Percentiles rank a stretch among this genome's conserved stretches.
Conservation (phyloP, 2,888 invertebrate genomes). For the Litoditis marina region DNA sequence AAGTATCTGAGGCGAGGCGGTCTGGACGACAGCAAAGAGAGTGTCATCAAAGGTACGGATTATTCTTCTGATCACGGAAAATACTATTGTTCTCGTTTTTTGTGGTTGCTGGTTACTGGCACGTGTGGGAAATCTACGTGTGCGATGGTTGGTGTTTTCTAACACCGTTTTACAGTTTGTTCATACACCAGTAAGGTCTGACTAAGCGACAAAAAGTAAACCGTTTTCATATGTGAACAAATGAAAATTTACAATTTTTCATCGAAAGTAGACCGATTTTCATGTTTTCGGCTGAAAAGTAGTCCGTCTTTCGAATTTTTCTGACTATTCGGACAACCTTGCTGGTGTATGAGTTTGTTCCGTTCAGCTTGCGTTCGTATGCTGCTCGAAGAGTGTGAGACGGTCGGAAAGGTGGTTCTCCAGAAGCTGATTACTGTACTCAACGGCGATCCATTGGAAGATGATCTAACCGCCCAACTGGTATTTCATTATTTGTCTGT, state of each 20-base stretch:
- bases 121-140: too few relatives aligned
- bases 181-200: too few relatives aligned
- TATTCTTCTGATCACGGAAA: not conserved
- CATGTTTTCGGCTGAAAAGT: too few relatives aligned
- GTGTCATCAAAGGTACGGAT: not conserved
- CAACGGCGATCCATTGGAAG: conserved; percentile 10
- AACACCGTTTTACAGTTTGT: too few relatives aligned
- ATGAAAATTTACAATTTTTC: too few relatives aligned
- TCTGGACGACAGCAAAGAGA: not conserved
- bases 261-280: too few relatives aligned
- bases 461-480: conserved; percentile 4
- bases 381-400: conserved; percentile 18
- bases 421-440: conserved; percentile 11
- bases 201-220: too few relatives aligned
- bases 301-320: too few relatives aligned
- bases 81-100: not conserved
- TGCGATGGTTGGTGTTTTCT: too few relatives aligned
- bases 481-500: not conserved
- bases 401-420: conserved; percentile 20
- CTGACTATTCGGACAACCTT: too few relatives aligned
- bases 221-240: too few relatives aligned
- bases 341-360: too few relatives aligned
- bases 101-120: not conserved
- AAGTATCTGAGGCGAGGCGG: conserved; percentile 5
- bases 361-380: conserved; percentile 9